These are phyloP conservation scores for Bostrychus sinensis DNA, from an alignment of 2,113 vertebrate species.

Conservation along the genomic window DNA sequence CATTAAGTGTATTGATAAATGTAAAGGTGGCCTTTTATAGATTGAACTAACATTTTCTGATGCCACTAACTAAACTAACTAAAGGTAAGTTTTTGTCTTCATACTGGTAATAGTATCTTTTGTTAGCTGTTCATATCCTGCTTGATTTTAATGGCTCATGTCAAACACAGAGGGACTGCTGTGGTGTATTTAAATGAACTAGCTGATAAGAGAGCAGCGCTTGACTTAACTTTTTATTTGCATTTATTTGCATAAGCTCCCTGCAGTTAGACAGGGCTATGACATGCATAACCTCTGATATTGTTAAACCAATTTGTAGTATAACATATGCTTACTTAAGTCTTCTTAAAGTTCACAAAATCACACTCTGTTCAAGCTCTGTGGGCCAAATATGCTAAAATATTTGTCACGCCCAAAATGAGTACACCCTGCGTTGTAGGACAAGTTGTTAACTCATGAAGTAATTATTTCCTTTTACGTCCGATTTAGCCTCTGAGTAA, in stretches of 20 bases:
- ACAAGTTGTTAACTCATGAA: not conserved
- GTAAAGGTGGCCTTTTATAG: not conserved
- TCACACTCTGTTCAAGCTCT: too few species aligned
- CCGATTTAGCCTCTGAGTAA: slow-evolving; percentile 9
- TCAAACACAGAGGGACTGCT: slow-evolving; percentile 12
- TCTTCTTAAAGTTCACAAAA: slow-evolving; percentile 41
- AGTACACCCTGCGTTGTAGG: too few species aligned
- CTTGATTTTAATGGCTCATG: not conserved
- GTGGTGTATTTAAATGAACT: slow-evolving; percentile 14
- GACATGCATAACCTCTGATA: not conserved
- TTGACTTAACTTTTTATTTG: slow-evolving; percentile 15
- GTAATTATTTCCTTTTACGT: slow-evolving; percentile 9
- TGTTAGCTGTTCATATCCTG: not conserved
- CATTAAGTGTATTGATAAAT: slow-evolving; percentile 5
- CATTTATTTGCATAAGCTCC: slow-evolving; percentile 8
- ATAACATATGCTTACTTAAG: slow-evolving; percentile 44
- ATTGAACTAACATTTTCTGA: slow-evolving; percentile 3
- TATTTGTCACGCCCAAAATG: too few species aligned
- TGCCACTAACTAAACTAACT: not conserved
- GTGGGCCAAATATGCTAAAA: too few species aligned
- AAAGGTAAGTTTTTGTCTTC: slow-evolving; percentile 26
- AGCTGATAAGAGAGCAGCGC: slow-evolving; percentile 14
- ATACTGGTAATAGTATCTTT: too few species aligned
- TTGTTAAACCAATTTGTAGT: slow-evolving; percentile 27
- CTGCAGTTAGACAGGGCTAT: slow-evolving; percentile 13